Evolutionary conservation across 1,140 invertebrate genomes (phyloP).

Genomic region (Heliothis subflexa): DNA sequence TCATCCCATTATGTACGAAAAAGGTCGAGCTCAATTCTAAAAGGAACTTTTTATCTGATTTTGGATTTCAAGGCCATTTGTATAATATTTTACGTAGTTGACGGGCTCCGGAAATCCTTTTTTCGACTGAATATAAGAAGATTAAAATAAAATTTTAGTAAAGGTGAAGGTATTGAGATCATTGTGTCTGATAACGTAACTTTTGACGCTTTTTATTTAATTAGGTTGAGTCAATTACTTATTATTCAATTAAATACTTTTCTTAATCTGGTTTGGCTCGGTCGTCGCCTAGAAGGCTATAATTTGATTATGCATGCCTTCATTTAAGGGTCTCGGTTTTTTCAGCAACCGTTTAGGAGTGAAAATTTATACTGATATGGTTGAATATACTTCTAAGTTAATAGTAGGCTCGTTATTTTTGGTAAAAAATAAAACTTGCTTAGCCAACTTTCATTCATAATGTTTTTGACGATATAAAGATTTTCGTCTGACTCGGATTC

Average conservation of each 20-base stretch:
- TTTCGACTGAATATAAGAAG: background rate
- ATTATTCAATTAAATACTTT: background rate
- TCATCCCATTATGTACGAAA: conserved; percentile 50
- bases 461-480: no score
- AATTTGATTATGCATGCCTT: no score
- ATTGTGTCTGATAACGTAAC: background rate
- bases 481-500: no score
- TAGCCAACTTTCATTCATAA: no score
- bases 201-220: background rate
- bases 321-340: no score
- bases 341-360: no score
- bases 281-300: no score
- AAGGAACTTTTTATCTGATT: conserved; percentile 50
- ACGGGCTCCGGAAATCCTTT: conserved; percentile 1
- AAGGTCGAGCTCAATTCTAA: conserved; percentile 43
- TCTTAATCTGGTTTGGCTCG: no score
- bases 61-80: conserved; percentile 49
- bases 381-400: no score
- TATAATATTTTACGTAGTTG: conserved; percentile 28
- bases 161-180: conserved; percentile 7
- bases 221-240: background rate
- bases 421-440: no score
- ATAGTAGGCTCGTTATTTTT: no score
- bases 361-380: no score
- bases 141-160: conserved; percentile 8